These are phyloP conservation scores for Platichthys stellatus DNA, from an alignment of 2,113 vertebrate genomes.

Conservation along the genomic window DNA sequence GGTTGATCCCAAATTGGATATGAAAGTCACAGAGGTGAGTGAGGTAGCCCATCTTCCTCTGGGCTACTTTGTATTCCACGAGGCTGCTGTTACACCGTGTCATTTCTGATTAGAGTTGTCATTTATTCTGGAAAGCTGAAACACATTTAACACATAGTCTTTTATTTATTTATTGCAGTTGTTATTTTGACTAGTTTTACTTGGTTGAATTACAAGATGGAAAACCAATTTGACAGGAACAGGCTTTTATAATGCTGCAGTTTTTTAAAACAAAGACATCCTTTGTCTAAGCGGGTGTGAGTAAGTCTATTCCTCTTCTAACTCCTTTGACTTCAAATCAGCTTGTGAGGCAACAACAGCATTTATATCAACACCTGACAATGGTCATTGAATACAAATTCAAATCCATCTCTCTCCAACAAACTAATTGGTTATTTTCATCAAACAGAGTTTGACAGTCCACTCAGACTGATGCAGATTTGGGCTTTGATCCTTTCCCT, in stretches of 20 bases:
- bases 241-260: not conserved
- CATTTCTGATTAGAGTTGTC: not conserved
- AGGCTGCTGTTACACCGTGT: no score
- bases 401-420: not conserved
- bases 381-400: slow-evolving; percentile 20
- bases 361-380: slow-evolving; percentile 11
- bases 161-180: not conserved
- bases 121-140: not conserved
- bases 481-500: slow-evolving; percentile 34
- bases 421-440: slow-evolving; percentile 45
- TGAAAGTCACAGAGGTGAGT: no score
- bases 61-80: no score
- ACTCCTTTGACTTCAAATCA: slow-evolving; percentile 7
- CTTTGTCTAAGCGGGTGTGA: not conserved
- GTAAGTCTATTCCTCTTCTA: not conserved
- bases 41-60: no score
- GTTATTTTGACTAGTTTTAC: not conserved
- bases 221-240: not conserved
- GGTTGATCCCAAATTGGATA: no score
- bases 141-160: not conserved
- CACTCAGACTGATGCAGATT: slow-evolving; percentile 16
- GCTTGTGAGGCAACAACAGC: not conserved
- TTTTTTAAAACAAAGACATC: not conserved
- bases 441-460: slow-evolving; percentile 47
- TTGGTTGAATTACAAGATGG: not conserved